Base-by-base conservation (phyloP, 2,888 invertebrate genomes). In the Calliopum simillimum region DNA sequence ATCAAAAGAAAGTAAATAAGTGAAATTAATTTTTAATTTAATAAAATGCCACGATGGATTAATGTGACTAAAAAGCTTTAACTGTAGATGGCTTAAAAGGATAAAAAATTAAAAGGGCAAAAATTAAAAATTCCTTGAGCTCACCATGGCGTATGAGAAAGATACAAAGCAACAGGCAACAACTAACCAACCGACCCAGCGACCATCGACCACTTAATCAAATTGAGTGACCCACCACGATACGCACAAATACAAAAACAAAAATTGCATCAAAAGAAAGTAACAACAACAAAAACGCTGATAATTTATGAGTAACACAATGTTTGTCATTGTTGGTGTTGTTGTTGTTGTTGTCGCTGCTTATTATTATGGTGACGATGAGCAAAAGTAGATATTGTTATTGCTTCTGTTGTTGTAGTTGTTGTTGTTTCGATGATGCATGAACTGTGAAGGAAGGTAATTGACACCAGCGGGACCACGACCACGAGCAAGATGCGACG, bases 241-340 rank as follows among this genome's bases (percentile, higher is more conserved):
- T 23, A 25, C 68, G 61, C 66, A 56, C 44, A 53, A 51, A n/a
- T 44, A 44, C 58, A 66, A 63, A 46, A 56, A 47, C 58, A 21
- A 68, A 56, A 41, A 64, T 43, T 25, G 8, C 43, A 44, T 11
- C 41, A 23, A 21, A 33, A 21, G 8, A 55, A 16, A n/a, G 14
- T 47, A 62, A 19, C 16, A 49, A 44, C 47, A 62, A 13, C 47
- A 69, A 33, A 25, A 47, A 13, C 46, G 12, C 44, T 11, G n/a
- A 16, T 19, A 51, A 11, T 51, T 51, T 51, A 21, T 51, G 16
- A n/a, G 13, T 56, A 21, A 8, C 23, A 56, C 14, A 21, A 2
- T 14, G 25, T 21, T 56, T 23, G 25, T 56, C 56, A 53, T 19
- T 21, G 12, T 4, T 53, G 21, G 16, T 61, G 59, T 44, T 25